phyloP scores from a whole-genome alignment of 2,113 vertebrate species.

The Ivindomyrus marchei region DNA sequence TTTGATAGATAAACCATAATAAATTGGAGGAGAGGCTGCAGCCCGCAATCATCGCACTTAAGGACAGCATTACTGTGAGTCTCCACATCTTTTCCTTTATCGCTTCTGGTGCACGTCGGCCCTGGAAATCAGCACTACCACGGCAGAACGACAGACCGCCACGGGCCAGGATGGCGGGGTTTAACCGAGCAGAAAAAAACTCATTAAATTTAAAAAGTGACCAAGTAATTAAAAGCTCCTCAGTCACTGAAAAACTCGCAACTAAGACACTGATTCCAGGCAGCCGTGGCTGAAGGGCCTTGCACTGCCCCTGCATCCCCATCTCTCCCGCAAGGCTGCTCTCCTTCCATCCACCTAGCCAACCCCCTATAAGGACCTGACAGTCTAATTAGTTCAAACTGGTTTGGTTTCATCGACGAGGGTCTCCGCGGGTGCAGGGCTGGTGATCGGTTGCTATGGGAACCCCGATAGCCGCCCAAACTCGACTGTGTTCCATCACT shows the following conservation, averaged over 20 bases:
- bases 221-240: not conserved
- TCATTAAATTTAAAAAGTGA: not conserved
- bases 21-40: not conserved
- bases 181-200: not conserved
- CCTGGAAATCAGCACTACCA: not conserved
- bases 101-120: not conserved
- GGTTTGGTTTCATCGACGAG: not conserved
- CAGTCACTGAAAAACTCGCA: not conserved
- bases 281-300: not conserved
- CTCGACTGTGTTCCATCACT: not conserved
- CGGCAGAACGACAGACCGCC: not conserved
- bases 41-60: not conserved
- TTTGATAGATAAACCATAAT: slow-evolving; percentile 3
- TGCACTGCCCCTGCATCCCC: not conserved
- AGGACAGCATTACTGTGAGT: not conserved
- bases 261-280: not conserved
- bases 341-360: not conserved
- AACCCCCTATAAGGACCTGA: not conserved
- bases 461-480: not conserved
- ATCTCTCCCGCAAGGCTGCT: not conserved
- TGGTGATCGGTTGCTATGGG: not conserved
- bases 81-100: not conserved
- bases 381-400: slow-evolving; percentile 7
- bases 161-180: not conserved
- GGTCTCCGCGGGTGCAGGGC: not conserved